phyloP scores from a whole-genome alignment of 2,113 vertebrate species.

The Callaeas wilsoni region DNA sequence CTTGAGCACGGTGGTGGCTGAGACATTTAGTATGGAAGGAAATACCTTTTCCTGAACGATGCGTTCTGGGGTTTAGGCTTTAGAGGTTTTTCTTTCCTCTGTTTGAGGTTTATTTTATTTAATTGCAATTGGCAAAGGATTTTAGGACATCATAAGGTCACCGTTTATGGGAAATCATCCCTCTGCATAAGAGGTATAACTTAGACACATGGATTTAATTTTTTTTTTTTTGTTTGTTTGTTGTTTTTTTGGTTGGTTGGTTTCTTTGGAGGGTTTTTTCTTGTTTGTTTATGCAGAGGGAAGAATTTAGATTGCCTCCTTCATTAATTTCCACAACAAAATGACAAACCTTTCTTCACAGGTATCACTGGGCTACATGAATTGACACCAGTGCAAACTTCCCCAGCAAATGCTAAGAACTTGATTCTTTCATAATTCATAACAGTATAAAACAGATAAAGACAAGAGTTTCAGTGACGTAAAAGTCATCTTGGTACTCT shows the following conservation, averaged over 20 bases:
- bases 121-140: neutral
- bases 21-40: neutral
- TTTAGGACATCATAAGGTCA: neutral
- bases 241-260: neutral
- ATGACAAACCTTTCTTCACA: neutral
- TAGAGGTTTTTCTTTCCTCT: accelerated
- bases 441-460: neutral
- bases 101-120: neutral
- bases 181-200: neutral
- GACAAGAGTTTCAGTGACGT: neutral
- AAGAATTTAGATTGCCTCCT: neutral
- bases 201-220: neutral
- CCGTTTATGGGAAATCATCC: neutral
- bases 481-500: neutral
- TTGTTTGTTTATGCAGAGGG: neutral
- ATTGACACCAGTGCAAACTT: neutral
- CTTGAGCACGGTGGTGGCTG: neutral
- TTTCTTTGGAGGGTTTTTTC: neutral
- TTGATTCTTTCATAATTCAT: neutral
- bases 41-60: neutral
- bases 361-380: neutral
- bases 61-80: neutral
- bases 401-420: neutral
- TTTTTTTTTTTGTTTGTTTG: neutral
- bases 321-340: neutral